Base-by-base conservation (phyloP, 2,797 vertebrate genomes). In the Pipistrellus pygmaeus region DNA sequence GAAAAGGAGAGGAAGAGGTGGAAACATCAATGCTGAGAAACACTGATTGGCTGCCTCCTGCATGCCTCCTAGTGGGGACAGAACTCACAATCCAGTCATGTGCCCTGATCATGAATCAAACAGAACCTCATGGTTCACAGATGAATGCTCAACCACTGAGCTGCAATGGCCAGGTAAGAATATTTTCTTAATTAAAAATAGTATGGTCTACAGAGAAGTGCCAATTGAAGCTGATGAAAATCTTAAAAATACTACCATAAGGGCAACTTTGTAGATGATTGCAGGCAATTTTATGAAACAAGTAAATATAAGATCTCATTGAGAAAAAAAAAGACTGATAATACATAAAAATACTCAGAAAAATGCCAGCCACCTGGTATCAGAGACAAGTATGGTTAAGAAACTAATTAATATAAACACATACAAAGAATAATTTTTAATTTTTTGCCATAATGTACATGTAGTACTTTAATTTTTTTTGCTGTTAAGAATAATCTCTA, bases 291-390 rank as follows among this genome's bases (percentile, higher is more conserved):
- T 55, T 46, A 69, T 41, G 20, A 78, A 90, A 60, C 53, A 89
- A 73, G 85, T 71, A 90, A 90, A 62, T 32, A 53, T 7, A 83
- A 87, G 17, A 53, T 69, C 64, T 35, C 18, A 73, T 23, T 83
- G n/a, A 55, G 68, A 90, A 90, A 86, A 18, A 18, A 13, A n/a
- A 87, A 91, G 21, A 66, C 2, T 32, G 17, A 48, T 80, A 76
- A 55, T 69, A 73, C 15, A 89, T 35, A 81, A 94, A 85, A 89
- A 51, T 44, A 32, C 68, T 81, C 32, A 88, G 55, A 84, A 84
- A 84, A 84, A 80, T 44, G n/a, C 13, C 30, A 66, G 6, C 10
- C 3, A 88, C 21, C 21, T 76, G 51, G 21, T 57, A 55, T 73
- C 35, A 60, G 27, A 92, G 27, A 77, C 6, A 90, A 87, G 5